These are phyloP conservation scores for Chlorocebus sabaeus DNA, from an alignment of 2,113 vertebrate species.

Conservation along the genomic window DNA sequence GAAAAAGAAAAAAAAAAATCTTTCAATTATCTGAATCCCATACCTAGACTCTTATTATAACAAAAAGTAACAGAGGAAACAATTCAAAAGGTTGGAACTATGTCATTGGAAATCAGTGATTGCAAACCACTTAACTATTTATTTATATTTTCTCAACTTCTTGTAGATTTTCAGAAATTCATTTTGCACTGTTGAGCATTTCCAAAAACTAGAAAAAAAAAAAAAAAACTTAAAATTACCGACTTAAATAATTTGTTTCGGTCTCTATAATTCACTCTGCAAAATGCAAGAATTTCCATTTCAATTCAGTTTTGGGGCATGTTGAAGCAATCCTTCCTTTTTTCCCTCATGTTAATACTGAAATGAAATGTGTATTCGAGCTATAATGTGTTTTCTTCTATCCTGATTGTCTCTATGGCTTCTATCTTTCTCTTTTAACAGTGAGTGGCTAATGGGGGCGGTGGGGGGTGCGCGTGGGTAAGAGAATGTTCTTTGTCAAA, in stretches of 20 bases:
- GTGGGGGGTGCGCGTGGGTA: too few relatives aligned
- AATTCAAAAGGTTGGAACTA: background rate
- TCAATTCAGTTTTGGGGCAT: background rate
- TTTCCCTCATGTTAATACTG: background rate
- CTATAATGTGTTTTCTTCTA: background rate
- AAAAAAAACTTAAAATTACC: background rate
- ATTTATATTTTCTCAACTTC: background rate
- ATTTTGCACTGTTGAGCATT: background rate
- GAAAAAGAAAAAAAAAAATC: fast-evolving
- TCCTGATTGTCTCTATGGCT: background rate
- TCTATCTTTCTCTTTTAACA: background rate
- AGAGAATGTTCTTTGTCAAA: background rate
- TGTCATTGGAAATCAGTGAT: background rate
- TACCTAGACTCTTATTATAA: background rate
- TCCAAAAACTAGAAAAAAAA: background rate
- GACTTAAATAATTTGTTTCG: background rate
- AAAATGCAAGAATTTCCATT: background rate
- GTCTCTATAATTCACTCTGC: background rate
- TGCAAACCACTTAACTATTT: background rate
- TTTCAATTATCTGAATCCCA: background rate
- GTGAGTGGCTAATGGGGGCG: background rate
- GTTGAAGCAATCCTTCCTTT: background rate
- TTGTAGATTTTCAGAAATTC: background rate
- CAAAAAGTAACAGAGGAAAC: background rate
- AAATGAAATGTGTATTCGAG: background rate